Percentiles rank a stretch among this genome's conserved stretches.
Conservation (phyloP, 2,113 vertebrate species). For the Sinocyclocheilus maitianheensis region DNA sequence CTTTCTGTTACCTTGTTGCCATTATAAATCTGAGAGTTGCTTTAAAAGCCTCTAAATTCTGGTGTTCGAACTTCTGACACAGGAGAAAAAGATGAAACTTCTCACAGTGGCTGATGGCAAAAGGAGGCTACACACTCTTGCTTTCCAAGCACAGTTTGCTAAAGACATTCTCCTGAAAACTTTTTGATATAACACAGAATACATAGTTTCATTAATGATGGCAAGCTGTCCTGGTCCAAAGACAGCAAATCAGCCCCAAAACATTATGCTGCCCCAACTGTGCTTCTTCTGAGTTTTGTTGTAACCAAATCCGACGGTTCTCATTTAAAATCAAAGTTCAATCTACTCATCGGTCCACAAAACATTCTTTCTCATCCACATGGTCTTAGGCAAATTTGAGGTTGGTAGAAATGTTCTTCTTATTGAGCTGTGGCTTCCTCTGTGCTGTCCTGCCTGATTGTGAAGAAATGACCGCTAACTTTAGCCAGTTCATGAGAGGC, state of each 20-base stretch:
- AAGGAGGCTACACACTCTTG: background rate
- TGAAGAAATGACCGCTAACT: background rate
- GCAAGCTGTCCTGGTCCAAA: no score
- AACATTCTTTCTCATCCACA: background rate
- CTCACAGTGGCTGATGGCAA: background rate
- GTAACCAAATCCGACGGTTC: no score
- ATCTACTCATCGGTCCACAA: background rate
- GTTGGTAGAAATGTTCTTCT: background rate
- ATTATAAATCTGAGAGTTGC: slow-evolving; percentile 21
- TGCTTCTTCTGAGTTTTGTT: no score
- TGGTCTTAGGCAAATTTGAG: background rate
- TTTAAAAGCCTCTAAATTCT: background rate
- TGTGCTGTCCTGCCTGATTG: background rate
- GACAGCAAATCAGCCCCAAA: no score
- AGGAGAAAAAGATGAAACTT: slow-evolving; percentile 8
- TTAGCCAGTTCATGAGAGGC: background rate
- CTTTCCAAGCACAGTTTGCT: background rate
- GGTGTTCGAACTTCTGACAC: slow-evolving; percentile 42
- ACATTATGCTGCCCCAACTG: no score
- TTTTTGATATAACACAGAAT: no score
- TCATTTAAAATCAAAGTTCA: background rate
- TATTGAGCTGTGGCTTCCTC: background rate
- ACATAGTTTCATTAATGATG: no score
- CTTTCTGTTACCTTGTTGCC: slow-evolving; percentile 14
- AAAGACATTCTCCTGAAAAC: no score